A percentile compares a stretch with the other conserved stretches of the same genome.
phyloP scores from a whole-genome alignment of 2,113 vertebrate species.

The Silurus glanis region DNA sequence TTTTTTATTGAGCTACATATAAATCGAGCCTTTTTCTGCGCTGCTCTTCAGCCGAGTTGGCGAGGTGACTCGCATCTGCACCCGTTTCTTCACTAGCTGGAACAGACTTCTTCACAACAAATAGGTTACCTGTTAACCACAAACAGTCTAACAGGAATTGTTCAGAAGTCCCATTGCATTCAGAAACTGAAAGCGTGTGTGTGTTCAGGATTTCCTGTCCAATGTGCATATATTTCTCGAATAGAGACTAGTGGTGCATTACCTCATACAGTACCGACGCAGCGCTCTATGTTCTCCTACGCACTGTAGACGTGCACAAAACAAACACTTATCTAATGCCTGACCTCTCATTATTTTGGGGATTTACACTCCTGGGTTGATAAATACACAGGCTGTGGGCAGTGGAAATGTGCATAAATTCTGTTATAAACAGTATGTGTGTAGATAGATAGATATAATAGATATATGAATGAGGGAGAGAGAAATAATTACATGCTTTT shows the following conservation, averaged over 20 bases:
- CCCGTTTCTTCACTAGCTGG: background rate
- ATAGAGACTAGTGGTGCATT: background rate
- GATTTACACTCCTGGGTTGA: background rate
- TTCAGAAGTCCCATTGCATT: background rate
- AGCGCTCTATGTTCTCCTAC: background rate
- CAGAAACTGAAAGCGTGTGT: slow-evolving; percentile 26
- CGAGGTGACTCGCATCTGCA: background rate
- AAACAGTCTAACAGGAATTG: background rate
- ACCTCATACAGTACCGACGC: background rate
- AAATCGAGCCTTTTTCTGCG: too few relatives aligned
- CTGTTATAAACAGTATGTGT: too few relatives aligned
- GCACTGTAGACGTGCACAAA: background rate
- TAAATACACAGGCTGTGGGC: too few relatives aligned
- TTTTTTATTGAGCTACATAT: background rate
- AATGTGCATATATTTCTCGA: background rate
- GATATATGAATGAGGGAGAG: too few relatives aligned
- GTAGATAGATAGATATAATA: too few relatives aligned
- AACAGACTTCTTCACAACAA: background rate
- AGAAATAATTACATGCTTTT: too few relatives aligned
- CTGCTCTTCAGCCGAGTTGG: too few relatives aligned
- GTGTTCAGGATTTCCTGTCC: background rate
- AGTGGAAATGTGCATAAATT: too few relatives aligned
- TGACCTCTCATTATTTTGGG: background rate
- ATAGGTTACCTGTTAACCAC: background rate
- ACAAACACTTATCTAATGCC: background rate